A percentile compares a stretch with the other conserved stretches of the same genome.
These are phyloP conservation scores for Anguilla anguilla DNA, from an alignment of 2,797 vertebrate species.

Conservation along the genomic window DNA sequence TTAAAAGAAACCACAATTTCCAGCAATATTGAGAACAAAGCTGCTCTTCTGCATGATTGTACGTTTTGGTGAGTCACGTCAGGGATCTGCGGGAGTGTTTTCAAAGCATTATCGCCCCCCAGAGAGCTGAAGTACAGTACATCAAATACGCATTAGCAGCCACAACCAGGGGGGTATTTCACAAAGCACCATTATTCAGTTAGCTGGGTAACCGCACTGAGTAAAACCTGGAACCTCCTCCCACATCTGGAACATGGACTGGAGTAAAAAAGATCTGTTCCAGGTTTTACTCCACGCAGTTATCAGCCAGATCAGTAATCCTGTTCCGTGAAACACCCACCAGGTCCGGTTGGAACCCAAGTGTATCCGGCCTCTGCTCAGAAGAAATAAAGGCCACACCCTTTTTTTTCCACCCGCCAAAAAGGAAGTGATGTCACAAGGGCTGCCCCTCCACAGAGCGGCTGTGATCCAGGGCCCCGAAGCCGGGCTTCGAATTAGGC, in stretches of 20 bases:
- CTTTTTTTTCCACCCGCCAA: background rate
- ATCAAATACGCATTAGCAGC: no score
- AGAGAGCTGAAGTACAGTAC: background rate
- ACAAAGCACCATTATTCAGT: no score
- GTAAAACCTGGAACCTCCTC: no score
- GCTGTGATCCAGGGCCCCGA: background rate
- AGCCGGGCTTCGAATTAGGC: slow-evolving; percentile 1
- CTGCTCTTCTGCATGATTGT: background rate
- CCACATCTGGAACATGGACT: no score
- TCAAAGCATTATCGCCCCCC: background rate
- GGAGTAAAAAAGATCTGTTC: no score
- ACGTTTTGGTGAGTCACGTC: background rate
- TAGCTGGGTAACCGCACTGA: no score
- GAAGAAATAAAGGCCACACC: background rate
- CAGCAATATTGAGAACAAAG: background rate
- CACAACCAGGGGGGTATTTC: no score
- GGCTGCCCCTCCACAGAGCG: background rate
- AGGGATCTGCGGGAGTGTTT: background rate
- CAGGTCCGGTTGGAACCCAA: background rate
- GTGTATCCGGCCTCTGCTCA: background rate
- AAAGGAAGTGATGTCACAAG: background rate
- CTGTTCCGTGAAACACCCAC: no score
- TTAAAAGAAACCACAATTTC: background rate
- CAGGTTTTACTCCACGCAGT: no score
- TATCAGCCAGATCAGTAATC: no score